Evolutionary conservation across 1,140 invertebrate genomes (phyloP).

Genomic region (Sogatella furcifera): DNA sequence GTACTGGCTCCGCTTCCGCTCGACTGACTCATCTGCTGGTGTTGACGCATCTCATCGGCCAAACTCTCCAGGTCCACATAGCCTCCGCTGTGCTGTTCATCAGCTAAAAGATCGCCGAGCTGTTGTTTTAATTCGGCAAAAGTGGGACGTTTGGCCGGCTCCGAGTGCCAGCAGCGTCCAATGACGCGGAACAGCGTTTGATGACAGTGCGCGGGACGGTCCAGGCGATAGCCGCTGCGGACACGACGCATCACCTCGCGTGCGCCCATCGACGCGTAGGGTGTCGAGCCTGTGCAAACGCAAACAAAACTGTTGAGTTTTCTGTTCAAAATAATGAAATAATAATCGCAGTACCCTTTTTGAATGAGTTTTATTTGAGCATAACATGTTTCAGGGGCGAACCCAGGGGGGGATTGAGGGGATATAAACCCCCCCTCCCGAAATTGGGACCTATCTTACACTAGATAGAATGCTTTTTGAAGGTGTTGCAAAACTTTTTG

Average conservation of each 20-base stretch:
- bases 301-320: too few species aligned
- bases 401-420: too few species aligned
- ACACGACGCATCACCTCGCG: slow-evolving; percentile 65
- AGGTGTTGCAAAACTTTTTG: too few species aligned
- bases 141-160: slow-evolving; percentile 57
- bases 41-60: slow-evolving; percentile 32
- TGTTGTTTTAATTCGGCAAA: slow-evolving; percentile 57
- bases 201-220: slow-evolving; percentile 62
- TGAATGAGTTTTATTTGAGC: too few species aligned
- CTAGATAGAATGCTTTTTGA: too few species aligned
- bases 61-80: slow-evolving; percentile 70
- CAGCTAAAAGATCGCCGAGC: slow-evolving; percentile 54
- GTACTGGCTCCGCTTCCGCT: not conserved
- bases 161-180: slow-evolving; percentile 62
- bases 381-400: too few species aligned
- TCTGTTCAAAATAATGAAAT: too few species aligned
- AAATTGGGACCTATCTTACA: too few species aligned
- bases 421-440: too few species aligned
- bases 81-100: slow-evolving; percentile 53
- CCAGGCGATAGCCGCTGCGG: slow-evolving; percentile 59
- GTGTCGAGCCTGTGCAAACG: slow-evolving; percentile 53
- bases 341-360: too few species aligned
- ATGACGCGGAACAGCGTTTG: slow-evolving; percentile 64
- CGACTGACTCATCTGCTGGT: not conserved
- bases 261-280: slow-evolving; percentile 67